Evolutionary conservation across 2,113 vertebrate species (phyloP).

Genomic region (Phylloscopus trochilus): DNA sequence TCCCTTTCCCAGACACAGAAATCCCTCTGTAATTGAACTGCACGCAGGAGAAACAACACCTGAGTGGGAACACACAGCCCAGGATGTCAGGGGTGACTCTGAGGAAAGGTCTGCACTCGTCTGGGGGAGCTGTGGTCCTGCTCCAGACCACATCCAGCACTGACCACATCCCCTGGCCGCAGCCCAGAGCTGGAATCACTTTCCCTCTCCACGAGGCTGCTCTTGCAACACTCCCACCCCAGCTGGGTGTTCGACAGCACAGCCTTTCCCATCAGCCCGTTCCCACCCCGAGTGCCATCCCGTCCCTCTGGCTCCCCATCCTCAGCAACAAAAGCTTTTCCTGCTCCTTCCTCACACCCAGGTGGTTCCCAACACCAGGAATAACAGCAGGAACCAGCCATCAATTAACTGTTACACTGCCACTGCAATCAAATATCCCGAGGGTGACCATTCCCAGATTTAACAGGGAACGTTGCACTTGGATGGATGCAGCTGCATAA

Average conservation of each 20-base stretch:
- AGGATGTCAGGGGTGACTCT: not conserved
- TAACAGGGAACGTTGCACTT: not conserved
- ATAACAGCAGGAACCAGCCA: not conserved
- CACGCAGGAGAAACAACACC: accelerated
- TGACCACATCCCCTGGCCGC: slow-evolving; percentile 22
- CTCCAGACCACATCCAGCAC: not conserved
- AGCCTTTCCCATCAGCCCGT: not conserved
- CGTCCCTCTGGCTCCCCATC: not conserved
- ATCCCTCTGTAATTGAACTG: accelerated
- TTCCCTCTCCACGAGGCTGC: not conserved
- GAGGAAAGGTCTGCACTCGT: not conserved
- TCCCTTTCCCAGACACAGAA: not conserved
- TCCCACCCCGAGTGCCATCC: not conserved
- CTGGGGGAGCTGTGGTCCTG: not conserved
- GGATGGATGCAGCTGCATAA: accelerated
- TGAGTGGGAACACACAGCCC: not conserved
- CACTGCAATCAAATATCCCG: accelerated
- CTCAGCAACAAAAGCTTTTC: not conserved
- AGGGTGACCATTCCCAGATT: not conserved
- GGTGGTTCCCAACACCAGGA: not conserved
- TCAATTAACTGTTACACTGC: not conserved
- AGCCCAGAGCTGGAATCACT: not conserved
- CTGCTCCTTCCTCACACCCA: not conserved
- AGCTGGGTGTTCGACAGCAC: not conserved
- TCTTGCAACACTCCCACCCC: not conserved